Percentiles rank a stretch among this genome's conserved stretches.
Evolutionary conservation across 1,140 invertebrate species (phyloP).

Genomic region (Aplysia californica): DNA sequence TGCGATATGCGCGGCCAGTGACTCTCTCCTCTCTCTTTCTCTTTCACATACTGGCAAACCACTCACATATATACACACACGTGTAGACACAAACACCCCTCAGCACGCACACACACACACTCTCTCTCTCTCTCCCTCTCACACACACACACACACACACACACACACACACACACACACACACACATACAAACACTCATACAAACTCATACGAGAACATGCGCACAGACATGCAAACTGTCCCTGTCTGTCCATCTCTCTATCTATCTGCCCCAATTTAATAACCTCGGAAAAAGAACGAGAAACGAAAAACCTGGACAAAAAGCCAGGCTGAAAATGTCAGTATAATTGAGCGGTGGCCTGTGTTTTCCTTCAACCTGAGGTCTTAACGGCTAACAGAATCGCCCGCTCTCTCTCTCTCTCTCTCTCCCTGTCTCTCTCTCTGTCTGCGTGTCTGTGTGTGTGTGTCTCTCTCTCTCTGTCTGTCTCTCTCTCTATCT

Average conservation of each 20-base stretch:
- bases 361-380: neutral
- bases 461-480: neutral
- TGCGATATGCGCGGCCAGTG: neutral
- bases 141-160: no score
- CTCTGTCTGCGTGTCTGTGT: neutral
- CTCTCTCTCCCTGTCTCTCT: constrained; percentile 3
- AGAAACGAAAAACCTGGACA: neutral
- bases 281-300: no score
- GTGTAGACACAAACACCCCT: neutral
- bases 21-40: neutral
- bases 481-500: neutral
- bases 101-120: neutral
- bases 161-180: no score
- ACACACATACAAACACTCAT: no score
- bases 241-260: no score
- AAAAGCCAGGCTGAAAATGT: neutral
- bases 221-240: no score
- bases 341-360: neutral
- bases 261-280: no score
- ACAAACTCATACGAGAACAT: no score
- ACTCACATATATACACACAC: neutral
- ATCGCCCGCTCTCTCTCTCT: neutral
- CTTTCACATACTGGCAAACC: neutral
- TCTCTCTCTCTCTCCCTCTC: neutral
- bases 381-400: no score